Base-by-base conservation (phyloP, 2,113 vertebrate species). In the Pleuronectes platessa region DNA sequence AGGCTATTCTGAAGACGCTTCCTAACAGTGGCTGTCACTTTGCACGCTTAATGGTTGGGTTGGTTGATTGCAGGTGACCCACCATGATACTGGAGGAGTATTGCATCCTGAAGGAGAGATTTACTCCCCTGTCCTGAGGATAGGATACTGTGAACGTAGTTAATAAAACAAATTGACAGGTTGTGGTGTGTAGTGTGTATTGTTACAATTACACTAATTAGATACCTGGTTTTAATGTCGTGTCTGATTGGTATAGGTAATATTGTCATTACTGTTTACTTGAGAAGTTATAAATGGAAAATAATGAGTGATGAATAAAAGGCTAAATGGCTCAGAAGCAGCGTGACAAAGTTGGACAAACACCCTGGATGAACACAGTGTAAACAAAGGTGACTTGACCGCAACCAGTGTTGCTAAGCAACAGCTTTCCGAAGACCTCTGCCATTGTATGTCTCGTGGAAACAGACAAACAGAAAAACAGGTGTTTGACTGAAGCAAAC, bases 401-500 rank as follows among this genome's bases (percentile, higher is more conserved):
- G 0, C 27, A 54, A 40, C 27, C 31, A 55, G 63, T 47, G 81
- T 88, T 86, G 72, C 86, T 78, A 75, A 73, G 83, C 74, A 84
- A 85, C 85, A 75, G 4, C 54, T 76, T 70, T 37, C 49, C 4
- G 2, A 76, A 77, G 42, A 70, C 72, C 51, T 54, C 24, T 1
- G 20, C 40, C 26, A 15, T 71, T 45, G 27, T 55, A 42, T 5
- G 20, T 64, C 7, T 71, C 10, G n/a, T 24, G n/a, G 63, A 68
- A 83, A 73, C 55, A 72, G 68, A 64, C 68, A 65, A 51, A 72
- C 55, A 75, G 68, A 71, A 63, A 69, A 51, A 72, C 35, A 68
- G 27, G 68, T 81, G 73, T 87, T 75, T 91, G 83, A 86, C 78
- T 68, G 60, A 85, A 91, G 81, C 66, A 84, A 88, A 79, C 56